These are phyloP conservation scores for Isaurus tuberculatus DNA, from an alignment of 92 coral and sea anemone genomes.

Conservation along the genomic window DNA sequence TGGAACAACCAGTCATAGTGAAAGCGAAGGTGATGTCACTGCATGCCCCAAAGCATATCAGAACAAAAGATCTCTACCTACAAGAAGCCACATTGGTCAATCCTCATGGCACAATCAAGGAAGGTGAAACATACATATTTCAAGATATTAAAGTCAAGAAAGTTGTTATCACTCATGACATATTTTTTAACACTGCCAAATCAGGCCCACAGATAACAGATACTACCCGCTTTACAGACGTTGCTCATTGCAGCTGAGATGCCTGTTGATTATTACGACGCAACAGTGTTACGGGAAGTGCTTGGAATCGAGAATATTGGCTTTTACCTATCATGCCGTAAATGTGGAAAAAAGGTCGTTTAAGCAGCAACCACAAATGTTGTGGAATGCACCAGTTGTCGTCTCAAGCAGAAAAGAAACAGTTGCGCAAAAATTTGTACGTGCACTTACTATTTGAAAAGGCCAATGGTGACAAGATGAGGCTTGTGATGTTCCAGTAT, in stretches of 20 bases:
- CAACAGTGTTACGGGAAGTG: not conserved
- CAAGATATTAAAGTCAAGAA: not conserved
- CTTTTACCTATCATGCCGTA: not conserved
- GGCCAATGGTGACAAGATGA: not conserved
- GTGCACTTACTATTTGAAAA: not conserved
- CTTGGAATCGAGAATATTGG: not conserved
- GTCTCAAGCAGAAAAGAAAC: not conserved
- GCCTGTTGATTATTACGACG: not conserved
- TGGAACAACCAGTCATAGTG: constrained; percentile 43
- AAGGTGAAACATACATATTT: not conserved
- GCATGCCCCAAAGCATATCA: constrained; percentile 7
- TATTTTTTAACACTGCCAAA: not conserved
- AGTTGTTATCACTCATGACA: constrained; percentile 2
- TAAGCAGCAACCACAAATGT: not conserved
- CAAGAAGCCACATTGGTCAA: constrained; percentile 27
- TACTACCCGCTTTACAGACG: not conserved
- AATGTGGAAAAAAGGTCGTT: not conserved
- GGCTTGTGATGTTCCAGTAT: not conserved
- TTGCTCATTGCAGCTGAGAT: not conserved
- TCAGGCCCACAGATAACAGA: constrained; percentile 9
- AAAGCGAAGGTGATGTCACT: constrained; percentile 28
- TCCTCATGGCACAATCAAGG: constrained; percentile 43
- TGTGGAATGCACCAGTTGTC: not conserved
- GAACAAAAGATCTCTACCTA: constrained; percentile 12
- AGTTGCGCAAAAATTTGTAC: not conserved